Evolutionary conservation across 2,888 invertebrate species (phyloP).

Genomic region (Odiellus spinosus): DNA sequence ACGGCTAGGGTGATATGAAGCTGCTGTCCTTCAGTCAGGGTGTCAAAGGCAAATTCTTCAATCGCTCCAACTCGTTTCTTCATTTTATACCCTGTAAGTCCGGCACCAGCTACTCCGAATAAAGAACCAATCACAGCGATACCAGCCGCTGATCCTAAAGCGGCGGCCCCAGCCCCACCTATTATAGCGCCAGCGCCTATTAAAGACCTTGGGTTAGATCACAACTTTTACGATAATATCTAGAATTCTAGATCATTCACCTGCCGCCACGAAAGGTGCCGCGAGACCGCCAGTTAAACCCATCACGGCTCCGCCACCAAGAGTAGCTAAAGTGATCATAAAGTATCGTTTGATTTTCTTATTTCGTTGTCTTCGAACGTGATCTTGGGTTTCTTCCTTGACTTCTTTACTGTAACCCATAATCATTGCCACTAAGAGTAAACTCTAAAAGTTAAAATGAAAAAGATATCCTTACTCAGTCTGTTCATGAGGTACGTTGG

Average conservation of each 20-base stretch:
- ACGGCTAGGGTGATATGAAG: conserved; percentile 45
- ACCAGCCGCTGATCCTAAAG: conserved; percentile 38
- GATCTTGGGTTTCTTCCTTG: conserved; percentile 34
- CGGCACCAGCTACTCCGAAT: conserved; percentile 51
- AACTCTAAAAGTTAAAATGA: background rate
- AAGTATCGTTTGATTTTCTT: conserved; percentile 44
- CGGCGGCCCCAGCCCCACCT: conserved; percentile 31
- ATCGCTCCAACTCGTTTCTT: conserved; percentile 48
- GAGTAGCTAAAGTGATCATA: conserved; percentile 44
- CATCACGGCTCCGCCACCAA: conserved; percentile 46
- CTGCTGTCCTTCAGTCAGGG: conserved; percentile 35
- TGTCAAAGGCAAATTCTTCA: conserved; percentile 47
- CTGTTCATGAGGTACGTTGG: conserved; percentile 27
- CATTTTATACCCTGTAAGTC: conserved; percentile 48
- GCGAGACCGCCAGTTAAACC: conserved; percentile 49
- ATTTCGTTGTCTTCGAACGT: conserved; percentile 34
- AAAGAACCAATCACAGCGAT: conserved; percentile 42
- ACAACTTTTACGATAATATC: too few species aligned
- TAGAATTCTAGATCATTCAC: too few species aligned
- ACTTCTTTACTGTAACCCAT: background rate
- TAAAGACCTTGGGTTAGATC: too few species aligned
- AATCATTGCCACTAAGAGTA: background rate
- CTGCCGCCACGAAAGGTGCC: conserved; percentile 43
- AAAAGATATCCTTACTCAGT: conserved; percentile 31
- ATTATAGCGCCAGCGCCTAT: conserved; percentile 35